Conservation (phyloP, 2,888 invertebrate genomes). For the Chaitophorus viminalis region DNA sequence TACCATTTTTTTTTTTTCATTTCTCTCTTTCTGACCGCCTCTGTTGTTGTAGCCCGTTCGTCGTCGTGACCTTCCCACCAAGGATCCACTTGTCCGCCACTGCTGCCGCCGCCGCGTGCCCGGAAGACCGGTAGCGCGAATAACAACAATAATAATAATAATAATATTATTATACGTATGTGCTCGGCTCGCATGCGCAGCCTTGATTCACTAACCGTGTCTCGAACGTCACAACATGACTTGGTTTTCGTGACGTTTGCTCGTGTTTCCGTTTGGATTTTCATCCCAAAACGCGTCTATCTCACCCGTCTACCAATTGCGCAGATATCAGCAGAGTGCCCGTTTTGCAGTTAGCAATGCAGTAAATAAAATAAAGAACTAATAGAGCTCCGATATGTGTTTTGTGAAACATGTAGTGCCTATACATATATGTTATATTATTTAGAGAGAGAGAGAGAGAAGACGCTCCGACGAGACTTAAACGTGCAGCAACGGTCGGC, state of each 20-base stretch:
- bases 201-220: conserved; percentile 28
- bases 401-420: no score
- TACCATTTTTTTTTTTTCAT: neutral
- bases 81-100: conserved; percentile 36
- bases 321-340: neutral
- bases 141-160: neutral
- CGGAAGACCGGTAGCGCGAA: conserved; percentile 30
- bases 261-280: neutral
- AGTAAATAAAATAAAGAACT: no score
- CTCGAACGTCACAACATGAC: neutral
- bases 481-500: no score
- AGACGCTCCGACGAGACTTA: no score
- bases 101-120: neutral
- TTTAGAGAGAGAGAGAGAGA: no score
- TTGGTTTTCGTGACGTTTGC: conserved; percentile 15
- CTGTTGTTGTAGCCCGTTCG: neutral
- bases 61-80: conserved; percentile 55
- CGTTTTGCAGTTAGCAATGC: neutral
- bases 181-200: neutral
- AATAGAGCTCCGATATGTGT: no score
- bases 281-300: neutral
- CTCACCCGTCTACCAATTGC: no score
- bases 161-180: no score
- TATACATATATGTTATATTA: no score
- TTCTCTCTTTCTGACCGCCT: neutral